A percentile compares a stretch with the other conserved stretches of the same genome.
Evolutionary conservation across 2,888 invertebrate species (phyloP).

Genomic region (Aethes cnicana): DNA sequence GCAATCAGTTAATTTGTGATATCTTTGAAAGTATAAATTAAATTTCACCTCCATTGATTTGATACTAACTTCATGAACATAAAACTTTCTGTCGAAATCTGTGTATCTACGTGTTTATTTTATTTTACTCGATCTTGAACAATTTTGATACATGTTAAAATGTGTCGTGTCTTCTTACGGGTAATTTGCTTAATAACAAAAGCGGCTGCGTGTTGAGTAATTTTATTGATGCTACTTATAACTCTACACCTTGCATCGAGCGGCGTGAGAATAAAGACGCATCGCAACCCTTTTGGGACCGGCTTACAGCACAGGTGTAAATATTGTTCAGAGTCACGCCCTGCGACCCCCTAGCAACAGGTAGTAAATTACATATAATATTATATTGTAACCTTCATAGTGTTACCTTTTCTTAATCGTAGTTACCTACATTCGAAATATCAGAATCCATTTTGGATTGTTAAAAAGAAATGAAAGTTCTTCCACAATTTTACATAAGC

Average conservation of each 20-base stretch:
- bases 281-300: conserved; percentile 52
- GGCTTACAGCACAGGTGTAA: conserved; percentile 58
- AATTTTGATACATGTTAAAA: too few relatives aligned
- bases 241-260: conserved; percentile 42
- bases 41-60: too few relatives aligned
- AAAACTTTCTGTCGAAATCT: too few relatives aligned
- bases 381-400: background rate
- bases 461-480: too few relatives aligned
- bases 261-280: conserved; percentile 60
- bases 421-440: background rate
- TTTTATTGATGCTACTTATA: conserved; percentile 39
- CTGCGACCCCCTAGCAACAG: conserved; percentile 40
- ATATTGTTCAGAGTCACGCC: conserved; percentile 48
- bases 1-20: too few relatives aligned
- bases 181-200: conserved; percentile 38
- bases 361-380: conserved; percentile 31
- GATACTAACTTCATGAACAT: too few relatives aligned
- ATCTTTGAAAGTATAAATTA: too few relatives aligned
- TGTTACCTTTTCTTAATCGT: background rate
- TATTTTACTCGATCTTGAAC: too few relatives aligned
- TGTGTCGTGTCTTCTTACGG: background rate
- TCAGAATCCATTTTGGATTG: too few relatives aligned
- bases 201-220: conserved; percentile 29
- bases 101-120: background rate
- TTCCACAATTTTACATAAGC: too few relatives aligned